Conservation (phyloP, 2,797 vertebrate genomes). For the Centroberyx gerrardi region DNA sequence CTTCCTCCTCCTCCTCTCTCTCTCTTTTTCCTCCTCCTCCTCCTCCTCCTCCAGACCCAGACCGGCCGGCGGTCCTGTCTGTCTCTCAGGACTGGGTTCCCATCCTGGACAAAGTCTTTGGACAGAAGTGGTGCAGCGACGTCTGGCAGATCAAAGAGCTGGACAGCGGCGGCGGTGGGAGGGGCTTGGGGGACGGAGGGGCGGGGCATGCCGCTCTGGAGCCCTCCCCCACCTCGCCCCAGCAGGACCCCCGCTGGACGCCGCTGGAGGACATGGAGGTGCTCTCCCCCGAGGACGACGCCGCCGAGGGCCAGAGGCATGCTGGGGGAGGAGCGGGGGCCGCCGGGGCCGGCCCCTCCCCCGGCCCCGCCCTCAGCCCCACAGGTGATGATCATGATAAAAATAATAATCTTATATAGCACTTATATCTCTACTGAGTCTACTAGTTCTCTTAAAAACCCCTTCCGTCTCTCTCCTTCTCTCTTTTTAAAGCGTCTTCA, state of each 20-base stretch:
- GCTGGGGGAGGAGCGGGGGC: neutral
- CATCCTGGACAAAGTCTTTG: conserved; percentile 86
- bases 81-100: conserved; percentile 87
- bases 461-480: no score
- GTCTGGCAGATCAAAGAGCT: conserved; percentile 80
- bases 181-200: conserved; percentile 20
- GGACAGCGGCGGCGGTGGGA: neutral
- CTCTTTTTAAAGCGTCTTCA: no score
- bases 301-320: neutral
- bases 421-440: no score
- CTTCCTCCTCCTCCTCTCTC: neutral
- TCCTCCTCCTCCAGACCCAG: conserved; percentile 41
- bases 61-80: conserved; percentile 65
- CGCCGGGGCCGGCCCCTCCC: neutral
- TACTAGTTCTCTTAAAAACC: no score
- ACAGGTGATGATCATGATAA: conserved; percentile 54
- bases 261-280: conserved; percentile 82
- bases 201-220: conserved; percentile 54
- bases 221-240: conserved; percentile 72
- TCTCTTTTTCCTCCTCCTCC: neutral
- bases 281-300: conserved; percentile 68
- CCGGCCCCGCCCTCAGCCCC: conserved; percentile 54
- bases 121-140: conserved; percentile 86
- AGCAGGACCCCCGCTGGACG: conserved; percentile 83
- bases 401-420: no score